Base-by-base conservation (phyloP, 37 sponge, comb jelly and placozoan species). In the Chondrosia reniformis region DNA sequence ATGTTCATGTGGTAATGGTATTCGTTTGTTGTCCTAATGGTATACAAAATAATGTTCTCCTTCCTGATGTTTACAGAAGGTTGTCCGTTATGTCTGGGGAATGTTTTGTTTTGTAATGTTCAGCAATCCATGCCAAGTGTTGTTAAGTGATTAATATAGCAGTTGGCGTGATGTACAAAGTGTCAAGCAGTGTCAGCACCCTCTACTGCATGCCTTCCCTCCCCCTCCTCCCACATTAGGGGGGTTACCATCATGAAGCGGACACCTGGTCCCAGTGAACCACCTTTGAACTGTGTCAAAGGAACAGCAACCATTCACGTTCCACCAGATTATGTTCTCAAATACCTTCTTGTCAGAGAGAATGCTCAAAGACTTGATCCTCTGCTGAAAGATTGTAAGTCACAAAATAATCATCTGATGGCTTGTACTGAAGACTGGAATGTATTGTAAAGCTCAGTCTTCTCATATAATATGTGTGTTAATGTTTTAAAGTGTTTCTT, bases 261-360 rank as follows among this genome's bases (percentile, higher is more conserved):
- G 42, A 40, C 57, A 13, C 78, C 93, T 15, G 52, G 6, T 21
- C 42, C 33, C 31, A 73, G 81, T 5, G 93, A 79, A 28, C 63
- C 75, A 0, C 78, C 86, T 32, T 37, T 89, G 19, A 93, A 79
- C 57, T 80, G 81, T 55, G 81, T 89, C 46, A 93, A 85, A 32
- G 93, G 93, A 6, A 83, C 81, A 38, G 84, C 76, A 4, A 52
- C 67, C 19, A 58, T 93, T 15, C 36, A 56, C 4, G 87, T 55
- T 30, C 93, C 89, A 31, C 91, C 90, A 3, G 80, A 85, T 7
- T 93, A 89, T 46, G 33, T 89, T 32, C n/a, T 88, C 27, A 61
- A 63, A 3, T 42, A 80, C 21, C 52, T 93, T 21, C 63, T 55
- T 0, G 80, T 86, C 56, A 40, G 59, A 0, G 63, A 55, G 2